Percentiles rank a stretch among this genome's conserved stretches.
These are phyloP conservation scores for Sylvietta virens DNA, from an alignment of 2,113 vertebrate species.

Conservation along the genomic window DNA sequence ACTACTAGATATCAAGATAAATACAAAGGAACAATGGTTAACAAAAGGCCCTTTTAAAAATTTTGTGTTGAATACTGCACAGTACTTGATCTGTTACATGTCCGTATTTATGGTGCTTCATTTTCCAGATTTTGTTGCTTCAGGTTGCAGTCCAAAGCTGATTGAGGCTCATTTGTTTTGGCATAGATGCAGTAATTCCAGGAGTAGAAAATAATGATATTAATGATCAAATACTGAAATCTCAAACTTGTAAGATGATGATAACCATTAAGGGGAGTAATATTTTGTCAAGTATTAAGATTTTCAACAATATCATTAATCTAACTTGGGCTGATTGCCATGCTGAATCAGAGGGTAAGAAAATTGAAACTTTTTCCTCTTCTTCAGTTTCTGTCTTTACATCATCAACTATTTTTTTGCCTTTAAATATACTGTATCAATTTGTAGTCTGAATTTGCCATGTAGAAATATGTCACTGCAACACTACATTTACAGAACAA, in stretches of 20 bases:
- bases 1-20: neutral
- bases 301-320: neutral
- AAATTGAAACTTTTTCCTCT: neutral
- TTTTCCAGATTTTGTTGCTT: neutral
- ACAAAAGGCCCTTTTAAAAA: neutral
- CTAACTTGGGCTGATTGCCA: neutral
- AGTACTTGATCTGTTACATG: neutral
- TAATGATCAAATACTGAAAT: neutral
- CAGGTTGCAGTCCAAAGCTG: neutral
- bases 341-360: neutral
- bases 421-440: neutral
- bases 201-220: neutral
- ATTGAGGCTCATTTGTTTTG: neutral
- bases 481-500: neutral
- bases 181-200: neutral
- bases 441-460: neutral
- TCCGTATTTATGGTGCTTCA: neutral
- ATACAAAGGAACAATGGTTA: neutral
- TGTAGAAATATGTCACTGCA: neutral
- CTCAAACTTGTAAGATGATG: neutral
- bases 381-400: neutral
- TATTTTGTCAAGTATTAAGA: neutral
- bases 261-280: neutral
- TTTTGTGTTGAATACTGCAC: neutral
- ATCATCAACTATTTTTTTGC: neutral